Base-by-base conservation (phyloP, 2,888 invertebrate species). In the Agonopterix arenella region DNA sequence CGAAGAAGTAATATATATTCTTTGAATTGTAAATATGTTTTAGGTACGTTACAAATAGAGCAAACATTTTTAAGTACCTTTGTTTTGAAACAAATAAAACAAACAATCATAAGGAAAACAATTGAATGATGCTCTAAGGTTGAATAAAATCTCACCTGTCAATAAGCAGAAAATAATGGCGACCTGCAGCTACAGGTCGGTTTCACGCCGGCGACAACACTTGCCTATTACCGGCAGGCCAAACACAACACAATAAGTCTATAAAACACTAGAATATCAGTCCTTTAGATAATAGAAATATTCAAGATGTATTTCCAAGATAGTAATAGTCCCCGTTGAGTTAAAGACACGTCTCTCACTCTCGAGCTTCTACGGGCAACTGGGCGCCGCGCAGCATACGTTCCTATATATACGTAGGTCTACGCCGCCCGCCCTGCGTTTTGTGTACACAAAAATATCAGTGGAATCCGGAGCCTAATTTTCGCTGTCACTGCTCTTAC, bases 401-500 rank as follows among this genome's bases (percentile, higher is more conserved):
- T 62, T 61, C 63, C 73, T 81, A 81, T 89, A 85, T 88, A 89
- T 89, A 88, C 72, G 67, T 58, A 53, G 69, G 67, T 65, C 61
- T 66, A 59, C 66, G 55, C 67, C 80, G 80, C 80, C 83, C 84
- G 83, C 79, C 78, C 80, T 76, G 70, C 73, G 68, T 69, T 65
- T 46, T 74, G 66, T 73, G 76, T 69, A 80, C 80, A 83, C 84
- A 80, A 84, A 88, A 86, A 88, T 84, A 88, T 76, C 79, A 64
- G 71, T 70, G 84, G 86, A 88, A 86, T 88, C 73, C 71, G 72
- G 73, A 78, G 80, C 84, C 82, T 78, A 85, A 86, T 88, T 86
- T 76, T 73, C 69, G 69, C 83, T 88, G 85, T 83, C 84, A 80
- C 80, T 82, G 80, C 74, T 76, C 76, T 70, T 68, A 70, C 73